Evolutionary conservation across 2,888 invertebrate genomes (phyloP), one percentile per base, ranked within the genome.

Genomic region (Catocala sponsa): DNA sequence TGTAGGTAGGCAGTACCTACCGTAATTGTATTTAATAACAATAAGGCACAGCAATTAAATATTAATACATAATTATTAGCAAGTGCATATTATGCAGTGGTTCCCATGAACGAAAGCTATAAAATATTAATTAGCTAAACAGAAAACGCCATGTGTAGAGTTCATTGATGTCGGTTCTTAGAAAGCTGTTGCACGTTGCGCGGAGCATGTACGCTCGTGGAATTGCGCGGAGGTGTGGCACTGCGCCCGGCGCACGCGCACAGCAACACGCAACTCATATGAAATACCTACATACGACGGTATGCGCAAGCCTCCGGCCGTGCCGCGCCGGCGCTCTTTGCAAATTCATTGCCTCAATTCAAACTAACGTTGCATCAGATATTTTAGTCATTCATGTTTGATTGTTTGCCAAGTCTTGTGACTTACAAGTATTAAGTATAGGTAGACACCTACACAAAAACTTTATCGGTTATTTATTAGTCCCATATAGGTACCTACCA

Each of bases 81-180:
- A 38, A 25, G 1, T 25, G 25, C 25, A 25, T 25, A 25, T 25
- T 38, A 38, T 38, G 2, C 6, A 38, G 0, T 38, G 9, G 35
- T 38, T 38, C 35, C 35, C 35, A 38, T 38, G 35, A 38, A 6
- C 15, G 15, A 46, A 15, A 15, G 25, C 7, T 46, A 46, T 46
- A 13, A 46, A n/a, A 46, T 54, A 54, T 35, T 46, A 25, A 54
- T 54, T 46, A 9, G 44, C 13, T 54, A 12, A 46, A 33, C 33
- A 33, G 33, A 46, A 54, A 44, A 35, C 4, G 43, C 51, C 15
- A 50, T 25, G 32, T 49, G 35, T 70, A 44, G 79, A 88, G 88
- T 80, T 87, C 86, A 86, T 72, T 87, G 86, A 87, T 86, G 85
- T 85, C 79, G 81, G 65, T 76, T 68, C 79, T 81, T 85, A 88